These are phyloP conservation scores for Hafferia zeledoni DNA, from an alignment of 2,797 vertebrate species.

Conservation along the genomic window DNA sequence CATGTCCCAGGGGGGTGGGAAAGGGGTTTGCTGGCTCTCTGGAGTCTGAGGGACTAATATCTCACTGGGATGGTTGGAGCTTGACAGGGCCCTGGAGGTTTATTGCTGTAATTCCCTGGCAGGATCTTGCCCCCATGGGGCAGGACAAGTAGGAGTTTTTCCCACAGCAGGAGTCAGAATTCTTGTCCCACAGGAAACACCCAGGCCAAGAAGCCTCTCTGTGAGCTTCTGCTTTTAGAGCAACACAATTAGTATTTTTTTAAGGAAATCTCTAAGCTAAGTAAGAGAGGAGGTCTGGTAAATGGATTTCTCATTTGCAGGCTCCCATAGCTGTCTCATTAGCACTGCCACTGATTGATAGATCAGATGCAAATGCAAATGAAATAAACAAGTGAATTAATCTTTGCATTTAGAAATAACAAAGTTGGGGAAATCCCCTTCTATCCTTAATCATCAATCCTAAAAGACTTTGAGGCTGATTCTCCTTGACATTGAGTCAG, in stretches of 20 bases:
- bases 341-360: neutral
- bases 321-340: neutral
- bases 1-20: neutral
- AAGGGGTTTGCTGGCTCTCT: neutral
- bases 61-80: neutral
- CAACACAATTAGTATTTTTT: neutral
- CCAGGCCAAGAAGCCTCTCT: neutral
- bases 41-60: conserved; percentile 16
- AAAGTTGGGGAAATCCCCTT: neutral
- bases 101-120: conserved; percentile 45
- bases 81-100: conserved; percentile 13
- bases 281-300: neutral
- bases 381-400: neutral
- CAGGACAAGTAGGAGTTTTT: conserved; percentile 40
- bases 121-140: neutral
- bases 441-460: neutral
- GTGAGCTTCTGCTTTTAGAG: neutral
- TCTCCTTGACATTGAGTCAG: neutral
- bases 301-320: neutral
- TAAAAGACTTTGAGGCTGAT: neutral
- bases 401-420: neutral
- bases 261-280: neutral
- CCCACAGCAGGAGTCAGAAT: conserved; percentile 21
- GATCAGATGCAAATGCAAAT: neutral
- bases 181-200: neutral